Conservation (phyloP, 1,140 invertebrate genomes). For the Drosophila jambulina region DNA sequence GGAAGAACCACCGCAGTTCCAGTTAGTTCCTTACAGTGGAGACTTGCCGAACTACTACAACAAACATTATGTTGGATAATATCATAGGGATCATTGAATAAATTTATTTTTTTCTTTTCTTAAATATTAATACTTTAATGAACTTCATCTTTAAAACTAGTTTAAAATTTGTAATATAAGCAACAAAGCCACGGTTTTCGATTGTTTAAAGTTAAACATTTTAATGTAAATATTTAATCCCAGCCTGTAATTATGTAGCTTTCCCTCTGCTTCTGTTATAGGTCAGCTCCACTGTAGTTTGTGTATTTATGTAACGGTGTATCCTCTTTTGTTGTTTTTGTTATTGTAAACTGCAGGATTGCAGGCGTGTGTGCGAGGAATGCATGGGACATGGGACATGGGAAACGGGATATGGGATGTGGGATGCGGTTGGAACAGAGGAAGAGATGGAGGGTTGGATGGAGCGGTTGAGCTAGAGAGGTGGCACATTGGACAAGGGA, state of each 20-base stretch:
- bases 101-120: not conserved
- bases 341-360: conserved; percentile 46
- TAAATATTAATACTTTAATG: not conserved
- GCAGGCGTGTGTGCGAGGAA: conserved; percentile 44
- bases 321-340: conserved; percentile 43
- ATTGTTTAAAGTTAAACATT: not conserved
- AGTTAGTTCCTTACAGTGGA: conserved; percentile 25
- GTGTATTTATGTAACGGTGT: conserved; percentile 77
- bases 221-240: not conserved
- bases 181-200: too few relatives aligned
- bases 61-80: too few relatives aligned
- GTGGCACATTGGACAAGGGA: conserved; percentile 52
- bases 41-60: too few relatives aligned
- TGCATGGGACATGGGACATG: conserved; percentile 30
- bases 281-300: conserved; percentile 21
- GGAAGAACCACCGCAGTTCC: conserved; percentile 24
- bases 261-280: not conserved
- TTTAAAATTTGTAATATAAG: too few relatives aligned
- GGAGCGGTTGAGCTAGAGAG: conserved; percentile 1
- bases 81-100: too few relatives aligned
- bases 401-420: conserved; percentile 9
- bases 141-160: not conserved
- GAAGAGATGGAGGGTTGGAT: conserved; percentile 4
- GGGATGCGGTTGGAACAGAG: conserved; percentile 21
- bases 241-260: not conserved